These are phyloP conservation scores for Gymnoscelis rufifasciata DNA, from an alignment of 2,888 invertebrate genomes.

Conservation along the genomic window DNA sequence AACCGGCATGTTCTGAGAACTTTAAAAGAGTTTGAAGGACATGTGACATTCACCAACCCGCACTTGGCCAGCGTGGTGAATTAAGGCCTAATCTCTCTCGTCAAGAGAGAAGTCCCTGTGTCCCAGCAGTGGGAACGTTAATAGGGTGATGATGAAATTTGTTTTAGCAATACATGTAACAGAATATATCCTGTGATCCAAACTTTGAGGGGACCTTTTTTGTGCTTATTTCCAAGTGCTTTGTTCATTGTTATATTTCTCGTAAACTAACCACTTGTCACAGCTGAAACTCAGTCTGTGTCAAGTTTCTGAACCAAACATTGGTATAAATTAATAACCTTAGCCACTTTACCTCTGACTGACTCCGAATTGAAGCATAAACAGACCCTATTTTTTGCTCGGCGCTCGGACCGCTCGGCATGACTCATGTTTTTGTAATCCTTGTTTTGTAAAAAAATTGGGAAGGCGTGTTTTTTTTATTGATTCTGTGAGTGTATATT, in stretches of 20 bases:
- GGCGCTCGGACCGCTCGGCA: slow-evolving; percentile 9
- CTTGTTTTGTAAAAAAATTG: slow-evolving; percentile 2
- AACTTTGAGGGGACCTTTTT: slow-evolving; percentile 8
- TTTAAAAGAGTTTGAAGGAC: too few species aligned
- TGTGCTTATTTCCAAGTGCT: slow-evolving; percentile 10
- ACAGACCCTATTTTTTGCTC: slow-evolving; percentile 5
- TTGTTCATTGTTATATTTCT: slow-evolving; percentile 13
- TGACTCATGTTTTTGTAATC: slow-evolving; percentile 7
- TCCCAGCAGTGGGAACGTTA: too few species aligned
- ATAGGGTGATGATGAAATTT: too few species aligned
- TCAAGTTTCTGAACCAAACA: too few species aligned
- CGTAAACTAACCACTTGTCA: slow-evolving; percentile 6
- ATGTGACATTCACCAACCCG: too few species aligned
- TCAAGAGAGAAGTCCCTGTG: too few species aligned
- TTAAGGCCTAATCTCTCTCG: too few species aligned
- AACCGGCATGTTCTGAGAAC: too few species aligned
- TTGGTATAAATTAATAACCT: neutral
- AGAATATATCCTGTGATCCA: slow-evolving; percentile 13
- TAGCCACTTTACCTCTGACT: too few species aligned
- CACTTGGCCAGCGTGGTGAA: too few species aligned
- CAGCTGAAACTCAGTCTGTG: slow-evolving; percentile 9
- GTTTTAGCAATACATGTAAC: slow-evolving; percentile 10
- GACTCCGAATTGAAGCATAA: neutral
- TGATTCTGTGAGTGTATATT: too few species aligned
- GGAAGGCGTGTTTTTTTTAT: neutral